A percentile compares a stretch with the other conserved stretches of the same genome.
Evolutionary conservation across 1,140 invertebrate species (phyloP).

Genomic region (Rhynchophorus ferrugineus): DNA sequence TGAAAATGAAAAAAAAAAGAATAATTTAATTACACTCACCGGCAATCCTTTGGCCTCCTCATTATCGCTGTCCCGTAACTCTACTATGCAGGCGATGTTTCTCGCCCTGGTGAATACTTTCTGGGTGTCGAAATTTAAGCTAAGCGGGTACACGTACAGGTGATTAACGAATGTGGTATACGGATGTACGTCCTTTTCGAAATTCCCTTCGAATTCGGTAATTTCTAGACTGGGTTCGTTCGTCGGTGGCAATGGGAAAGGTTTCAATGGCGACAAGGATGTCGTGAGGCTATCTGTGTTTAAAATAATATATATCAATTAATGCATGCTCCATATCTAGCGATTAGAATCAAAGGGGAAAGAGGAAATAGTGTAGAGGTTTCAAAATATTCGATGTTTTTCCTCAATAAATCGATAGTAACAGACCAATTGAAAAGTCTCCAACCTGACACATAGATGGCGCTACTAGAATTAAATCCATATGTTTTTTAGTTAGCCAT

Average conservation of each 20-base stretch:
- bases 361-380: too few species aligned
- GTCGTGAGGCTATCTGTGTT: constrained; percentile 70
- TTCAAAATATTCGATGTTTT: too few species aligned
- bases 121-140: constrained; percentile 84
- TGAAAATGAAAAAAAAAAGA: too few species aligned
- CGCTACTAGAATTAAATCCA: too few species aligned
- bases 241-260: constrained; percentile 69
- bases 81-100: constrained; percentile 84
- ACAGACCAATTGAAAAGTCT: too few species aligned
- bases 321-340: too few species aligned
- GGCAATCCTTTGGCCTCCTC: constrained; percentile 61
- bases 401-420: too few species aligned
- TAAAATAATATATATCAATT: neutral
- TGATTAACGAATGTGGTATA: constrained; percentile 78
- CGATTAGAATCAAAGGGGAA: too few species aligned
- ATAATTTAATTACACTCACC: constrained; percentile 47
- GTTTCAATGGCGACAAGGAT: constrained; percentile 69
- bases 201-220: constrained; percentile 67
- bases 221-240: constrained; percentile 70
- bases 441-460: too few species aligned
- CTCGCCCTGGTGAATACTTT: constrained; percentile 79
- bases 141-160: constrained; percentile 83
- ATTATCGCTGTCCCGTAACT: constrained; percentile 72
- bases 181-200: constrained; percentile 65
- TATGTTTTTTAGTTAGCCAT: too few species aligned